A percentile compares a stretch with the other conserved stretches of the same genome.
These are phyloP conservation scores for Drosophila leonis DNA, from an alignment of 2,888 invertebrate species.

Conservation along the genomic window DNA sequence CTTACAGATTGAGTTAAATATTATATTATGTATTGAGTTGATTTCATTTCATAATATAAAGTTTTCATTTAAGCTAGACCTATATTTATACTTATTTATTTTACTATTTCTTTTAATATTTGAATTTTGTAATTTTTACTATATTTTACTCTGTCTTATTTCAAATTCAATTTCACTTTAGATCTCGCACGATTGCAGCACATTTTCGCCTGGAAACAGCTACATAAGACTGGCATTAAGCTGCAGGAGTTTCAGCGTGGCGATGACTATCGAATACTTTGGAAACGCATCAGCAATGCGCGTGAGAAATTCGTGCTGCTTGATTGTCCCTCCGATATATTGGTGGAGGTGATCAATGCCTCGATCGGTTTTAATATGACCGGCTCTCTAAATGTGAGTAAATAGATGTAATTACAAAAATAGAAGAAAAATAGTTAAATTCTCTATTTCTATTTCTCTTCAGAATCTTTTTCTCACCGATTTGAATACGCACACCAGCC, in stretches of 20 bases:
- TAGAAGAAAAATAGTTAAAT: background rate
- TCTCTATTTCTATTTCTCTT: background rate
- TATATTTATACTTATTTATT: background rate
- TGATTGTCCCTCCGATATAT: slow-evolving; percentile 90
- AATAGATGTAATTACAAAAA: background rate
- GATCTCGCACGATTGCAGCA: slow-evolving; percentile 90
- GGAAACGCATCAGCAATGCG: slow-evolving; percentile 88
- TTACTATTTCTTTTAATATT: background rate
- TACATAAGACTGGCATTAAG: slow-evolving; percentile 89
- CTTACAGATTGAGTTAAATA: no score
- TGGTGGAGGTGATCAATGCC: slow-evolving; percentile 88
- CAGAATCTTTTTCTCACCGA: slow-evolving; percentile 85
- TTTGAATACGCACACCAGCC: slow-evolving; percentile 84
- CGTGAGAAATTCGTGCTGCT: slow-evolving; percentile 91
- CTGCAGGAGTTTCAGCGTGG: slow-evolving; percentile 88
- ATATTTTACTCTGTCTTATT: background rate
- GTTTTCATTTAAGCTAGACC: no score
- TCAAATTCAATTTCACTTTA: slow-evolving; percentile 28
- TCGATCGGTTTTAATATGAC: slow-evolving; percentile 84
- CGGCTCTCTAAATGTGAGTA: slow-evolving; percentile 80
- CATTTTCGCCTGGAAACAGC: slow-evolving; percentile 90
- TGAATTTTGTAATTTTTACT: background rate
- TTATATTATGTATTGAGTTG: no score
- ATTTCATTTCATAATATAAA: no score
- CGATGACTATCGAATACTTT: slow-evolving; percentile 81